A percentile compares a stretch with the other conserved stretches of the same genome.
Evolutionary conservation across 2,888 invertebrate species (phyloP).

Genomic region (Hybos culiciformis): DNA sequence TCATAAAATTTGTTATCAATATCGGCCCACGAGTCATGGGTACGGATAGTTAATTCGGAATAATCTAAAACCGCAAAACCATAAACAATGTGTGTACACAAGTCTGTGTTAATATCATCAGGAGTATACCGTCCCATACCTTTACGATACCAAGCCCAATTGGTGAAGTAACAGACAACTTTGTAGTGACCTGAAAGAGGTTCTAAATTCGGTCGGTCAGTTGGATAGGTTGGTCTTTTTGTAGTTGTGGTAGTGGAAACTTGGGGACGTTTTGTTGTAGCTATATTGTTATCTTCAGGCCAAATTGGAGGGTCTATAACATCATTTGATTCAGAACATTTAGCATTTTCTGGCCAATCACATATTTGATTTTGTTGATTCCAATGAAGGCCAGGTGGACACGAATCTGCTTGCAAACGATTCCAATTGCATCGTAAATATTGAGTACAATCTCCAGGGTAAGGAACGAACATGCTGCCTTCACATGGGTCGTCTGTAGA

Average conservation of each 20-base stretch:
- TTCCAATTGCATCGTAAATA: conserved; percentile 71
- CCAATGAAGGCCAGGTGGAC: conserved; percentile 60
- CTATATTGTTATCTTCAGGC: conserved; percentile 10
- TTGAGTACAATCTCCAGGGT: conserved; percentile 55
- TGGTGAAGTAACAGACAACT: conserved; percentile 82
- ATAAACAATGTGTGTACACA: conserved; percentile 87
- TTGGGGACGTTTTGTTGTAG: conserved; percentile 18
- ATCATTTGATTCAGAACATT: conserved; percentile 36
- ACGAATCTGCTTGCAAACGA: conserved; percentile 54
- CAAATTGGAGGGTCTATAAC: conserved; percentile 7
- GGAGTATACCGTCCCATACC: conserved; percentile 72
- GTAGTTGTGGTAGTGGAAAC: conserved; percentile 21
- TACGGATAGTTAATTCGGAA: conserved; percentile 60
- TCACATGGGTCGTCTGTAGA: conserved; percentile 42
- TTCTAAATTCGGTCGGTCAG: conserved; percentile 29
- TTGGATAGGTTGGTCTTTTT: conserved; percentile 25
- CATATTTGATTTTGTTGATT: conserved; percentile 53
- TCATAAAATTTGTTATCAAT: conserved; percentile 79
- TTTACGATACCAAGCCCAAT: conserved; percentile 85
- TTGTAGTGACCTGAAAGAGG: conserved; percentile 56
- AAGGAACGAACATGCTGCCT: conserved; percentile 48
- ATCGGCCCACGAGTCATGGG: conserved; percentile 85
- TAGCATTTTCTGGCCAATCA: conserved; percentile 56
- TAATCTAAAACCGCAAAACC: conserved; percentile 85
- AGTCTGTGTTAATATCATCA: conserved; percentile 69